These are phyloP conservation scores for Calcarius ornatus DNA, from an alignment of 2,113 vertebrate species.

Conservation along the genomic window DNA sequence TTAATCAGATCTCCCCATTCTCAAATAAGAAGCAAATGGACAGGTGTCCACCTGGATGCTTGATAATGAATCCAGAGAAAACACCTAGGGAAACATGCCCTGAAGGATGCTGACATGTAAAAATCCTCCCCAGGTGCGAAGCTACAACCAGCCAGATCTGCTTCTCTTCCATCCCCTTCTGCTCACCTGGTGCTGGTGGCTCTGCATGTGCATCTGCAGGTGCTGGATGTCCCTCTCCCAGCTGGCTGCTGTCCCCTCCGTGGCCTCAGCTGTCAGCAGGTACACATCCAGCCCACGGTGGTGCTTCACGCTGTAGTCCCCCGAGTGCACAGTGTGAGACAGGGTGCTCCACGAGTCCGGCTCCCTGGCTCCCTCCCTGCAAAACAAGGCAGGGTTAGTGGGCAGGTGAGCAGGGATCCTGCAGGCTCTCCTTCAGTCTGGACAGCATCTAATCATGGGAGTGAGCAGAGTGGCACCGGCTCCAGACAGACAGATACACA, in stretches of 20 bases:
- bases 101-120: accelerated
- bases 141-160: not conserved
- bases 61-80: not conserved
- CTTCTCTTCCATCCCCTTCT: not conserved
- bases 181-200: slow-evolving; percentile 72
- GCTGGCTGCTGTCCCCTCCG: slow-evolving; percentile 45
- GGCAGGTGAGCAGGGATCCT: not conserved
- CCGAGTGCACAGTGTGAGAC: slow-evolving; percentile 67
- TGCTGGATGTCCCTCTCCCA: slow-evolving; percentile 75
- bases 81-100: accelerated
- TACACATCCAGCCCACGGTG: slow-evolving; percentile 82
- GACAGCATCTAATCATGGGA: not conserved
- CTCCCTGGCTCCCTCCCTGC: slow-evolving; percentile 69
- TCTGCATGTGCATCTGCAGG: slow-evolving; percentile 73
- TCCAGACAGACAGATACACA: slow-evolving; percentile 5
- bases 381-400: not conserved
- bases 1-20: not conserved
- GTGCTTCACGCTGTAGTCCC: slow-evolving; percentile 77
- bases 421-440: not conserved
- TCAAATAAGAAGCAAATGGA: not conserved
- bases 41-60: not conserved
- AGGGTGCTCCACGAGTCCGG: slow-evolving; percentile 70
- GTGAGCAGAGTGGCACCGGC: accelerated
- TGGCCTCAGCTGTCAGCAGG: slow-evolving; percentile 77
- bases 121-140: not conserved